Percentiles rank a stretch among this genome's conserved stretches.
Evolutionary conservation across 2,113 vertebrate species (phyloP).

Genomic region (Diphyllodes magnificus): DNA sequence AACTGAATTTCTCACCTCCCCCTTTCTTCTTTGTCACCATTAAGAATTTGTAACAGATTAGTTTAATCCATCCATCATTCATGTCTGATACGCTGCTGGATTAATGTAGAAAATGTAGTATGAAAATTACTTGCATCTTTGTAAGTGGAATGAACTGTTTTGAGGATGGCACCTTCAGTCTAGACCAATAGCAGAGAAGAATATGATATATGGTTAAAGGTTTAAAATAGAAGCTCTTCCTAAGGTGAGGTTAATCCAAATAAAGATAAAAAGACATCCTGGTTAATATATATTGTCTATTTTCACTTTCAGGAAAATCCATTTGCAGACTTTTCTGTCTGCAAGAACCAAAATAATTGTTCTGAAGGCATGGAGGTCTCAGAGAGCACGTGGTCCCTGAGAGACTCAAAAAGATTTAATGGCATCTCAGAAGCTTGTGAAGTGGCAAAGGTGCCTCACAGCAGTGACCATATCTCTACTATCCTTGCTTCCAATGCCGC

Average conservation of each 20-base stretch:
- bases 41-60: slow-evolving; percentile 36
- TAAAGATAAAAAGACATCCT: neutral
- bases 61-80: slow-evolving; percentile 29
- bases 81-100: neutral
- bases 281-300: neutral
- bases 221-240: neutral
- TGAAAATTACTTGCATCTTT: slow-evolving; percentile 32
- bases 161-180: neutral
- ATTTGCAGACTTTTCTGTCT: neutral
- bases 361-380: neutral
- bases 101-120: slow-evolving; percentile 18
- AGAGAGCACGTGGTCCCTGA: accelerated
- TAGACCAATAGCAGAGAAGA: neutral
- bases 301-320: neutral
- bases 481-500: neutral
- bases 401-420: neutral
- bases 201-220: neutral
- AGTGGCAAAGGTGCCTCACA: neutral
- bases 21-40: neutral
- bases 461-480: neutral
- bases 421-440: neutral
- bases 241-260: slow-evolving; percentile 1
- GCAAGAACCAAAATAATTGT: neutral
- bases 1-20: neutral
- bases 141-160: neutral